Base-by-base conservation (phyloP, 2,797 vertebrate species). In the Epinephelus malabaricus region DNA sequence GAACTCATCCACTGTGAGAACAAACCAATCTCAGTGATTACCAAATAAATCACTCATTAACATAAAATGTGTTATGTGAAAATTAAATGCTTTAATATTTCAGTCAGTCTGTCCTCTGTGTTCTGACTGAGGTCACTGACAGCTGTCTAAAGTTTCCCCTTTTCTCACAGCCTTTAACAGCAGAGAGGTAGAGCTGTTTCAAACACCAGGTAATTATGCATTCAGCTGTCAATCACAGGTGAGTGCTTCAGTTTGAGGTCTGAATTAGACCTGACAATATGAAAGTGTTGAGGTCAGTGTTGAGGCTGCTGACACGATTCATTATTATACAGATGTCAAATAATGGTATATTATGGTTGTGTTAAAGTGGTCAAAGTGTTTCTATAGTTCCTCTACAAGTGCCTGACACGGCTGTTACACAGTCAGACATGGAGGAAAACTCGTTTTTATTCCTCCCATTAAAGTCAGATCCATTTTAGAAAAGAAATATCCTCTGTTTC, bases 391-490 rank as follows among this genome's bases (percentile, higher is more conserved):
- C 23, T 55, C 53, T 17, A 25, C 23, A 55, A 55, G 54, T 55
- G 54, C 9, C 54, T 9, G 54, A 17, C 15, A 27, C 25, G 3
- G 14, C 0, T 65, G 27, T 65, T 64, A 64, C 46, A 64, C 17
- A 49, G 7, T 55, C 25, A 9, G 3, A 61, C 11, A 3, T 65
- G 19, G 7, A 21, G 19, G 19, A 51, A 21, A 53, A 3, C 19
- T 23, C 6, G 55, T 66, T 40, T 67, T 51, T 43, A 59, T 78
- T 50, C 18, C 23, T 51, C 23, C 50, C 21, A 74, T 59, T 69
- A 76, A 21, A 54, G n/a, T 34, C 2, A 61, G 40, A 64, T 62
- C 46, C 14, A 43, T 59, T 78, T 78, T 43, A 56, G 46, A 69
- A 62, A 25, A 34, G 6, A 61, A n/a, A 23, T 21, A 6, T 53